Conservation (phyloP, 2,113 vertebrate species). For the Colinus virginianus region DNA sequence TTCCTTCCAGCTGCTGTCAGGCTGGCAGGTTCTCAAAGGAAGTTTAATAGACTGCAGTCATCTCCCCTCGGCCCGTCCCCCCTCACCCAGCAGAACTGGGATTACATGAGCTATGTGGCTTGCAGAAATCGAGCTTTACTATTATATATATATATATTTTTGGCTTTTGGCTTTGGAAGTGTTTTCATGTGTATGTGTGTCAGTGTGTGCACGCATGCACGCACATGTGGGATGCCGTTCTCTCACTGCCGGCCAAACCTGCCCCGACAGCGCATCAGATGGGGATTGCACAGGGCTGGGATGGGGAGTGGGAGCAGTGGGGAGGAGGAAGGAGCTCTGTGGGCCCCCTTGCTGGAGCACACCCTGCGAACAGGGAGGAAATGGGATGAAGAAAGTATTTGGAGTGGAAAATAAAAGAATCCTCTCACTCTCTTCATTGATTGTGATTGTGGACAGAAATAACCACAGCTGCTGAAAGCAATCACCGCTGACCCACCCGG, state of each 20-base stretch:
- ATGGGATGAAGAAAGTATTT: constrained; percentile 51
- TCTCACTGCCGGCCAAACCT: background rate
- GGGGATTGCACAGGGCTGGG: background rate
- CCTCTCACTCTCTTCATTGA: constrained; percentile 34
- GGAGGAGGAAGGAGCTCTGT: background rate
- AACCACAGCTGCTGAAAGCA: background rate
- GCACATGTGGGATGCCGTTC: background rate
- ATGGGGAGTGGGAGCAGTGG: background rate
- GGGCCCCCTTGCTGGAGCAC: constrained; percentile 19
- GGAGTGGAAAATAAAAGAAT: constrained; percentile 37
- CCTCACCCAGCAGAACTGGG: constrained; percentile 13
- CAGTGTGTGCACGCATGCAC: rapidly evolving
- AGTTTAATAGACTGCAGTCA: constrained; percentile 74
- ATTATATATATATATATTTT: background rate
- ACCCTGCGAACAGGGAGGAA: constrained; percentile 57
- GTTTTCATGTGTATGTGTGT: background rate
- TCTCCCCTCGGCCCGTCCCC: constrained; percentile 43
- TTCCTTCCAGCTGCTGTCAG: constrained; percentile 77
- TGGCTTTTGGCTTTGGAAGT: constrained; percentile 32
- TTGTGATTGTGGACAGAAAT: constrained; percentile 45
- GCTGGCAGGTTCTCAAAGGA: constrained; percentile 76
- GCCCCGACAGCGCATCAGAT: background rate
- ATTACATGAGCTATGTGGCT: constrained; percentile 54
- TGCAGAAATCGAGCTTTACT: constrained; percentile 8
- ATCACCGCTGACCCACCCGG: rapidly evolving